Evolutionary conservation across 1,140 invertebrate species (phyloP).

Genomic region (Philotrypesis tridentata): DNA sequence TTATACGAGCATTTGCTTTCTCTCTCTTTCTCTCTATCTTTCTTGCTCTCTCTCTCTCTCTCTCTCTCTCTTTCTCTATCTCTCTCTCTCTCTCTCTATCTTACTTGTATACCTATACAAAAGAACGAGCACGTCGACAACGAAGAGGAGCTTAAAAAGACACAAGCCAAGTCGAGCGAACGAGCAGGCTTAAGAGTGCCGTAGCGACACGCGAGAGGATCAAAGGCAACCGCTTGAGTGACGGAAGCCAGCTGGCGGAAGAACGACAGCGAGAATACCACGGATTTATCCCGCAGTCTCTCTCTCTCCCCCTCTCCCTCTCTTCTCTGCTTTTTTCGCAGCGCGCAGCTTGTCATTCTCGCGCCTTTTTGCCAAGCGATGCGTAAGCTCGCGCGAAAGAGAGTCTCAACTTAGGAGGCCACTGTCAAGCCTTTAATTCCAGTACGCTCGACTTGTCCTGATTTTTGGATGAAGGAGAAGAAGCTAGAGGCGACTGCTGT

Average conservation of each 20-base stretch:
- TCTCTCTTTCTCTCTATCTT: too few species aligned
- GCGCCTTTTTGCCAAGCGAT: slow-evolving; percentile 30
- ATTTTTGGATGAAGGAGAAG: not conserved
- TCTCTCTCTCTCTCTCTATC: too few species aligned
- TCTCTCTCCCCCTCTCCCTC: too few species aligned
- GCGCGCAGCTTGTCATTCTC: slow-evolving; percentile 8
- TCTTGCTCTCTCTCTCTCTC: too few species aligned
- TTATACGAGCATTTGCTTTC: not conserved
- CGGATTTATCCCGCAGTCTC: slow-evolving; percentile 37
- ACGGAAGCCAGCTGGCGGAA: slow-evolving; percentile 48
- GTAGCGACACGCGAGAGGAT: slow-evolving; percentile 42
- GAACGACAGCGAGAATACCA: slow-evolving; percentile 6
- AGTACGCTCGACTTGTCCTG: slow-evolving; percentile 16
- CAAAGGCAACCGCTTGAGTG: slow-evolving; percentile 45
- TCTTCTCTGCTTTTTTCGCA: not conserved
- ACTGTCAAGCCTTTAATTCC: slow-evolving; percentile 40
- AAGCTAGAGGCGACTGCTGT: not conserved
- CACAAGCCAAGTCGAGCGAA: slow-evolving; percentile 38
- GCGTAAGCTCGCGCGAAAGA: slow-evolving; percentile 6
- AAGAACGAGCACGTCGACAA: not conserved
- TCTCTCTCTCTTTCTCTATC: too few species aligned
- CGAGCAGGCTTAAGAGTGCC: slow-evolving; percentile 33
- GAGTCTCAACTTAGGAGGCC: slow-evolving; percentile 16
- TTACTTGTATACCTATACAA: not conserved
- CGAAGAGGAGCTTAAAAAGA: slow-evolving; percentile 23